Evolutionary conservation across 2,113 vertebrate species (phyloP), one percentile per base, ranked within the genome.

Genomic region (Sigmodon hispidus): DNA sequence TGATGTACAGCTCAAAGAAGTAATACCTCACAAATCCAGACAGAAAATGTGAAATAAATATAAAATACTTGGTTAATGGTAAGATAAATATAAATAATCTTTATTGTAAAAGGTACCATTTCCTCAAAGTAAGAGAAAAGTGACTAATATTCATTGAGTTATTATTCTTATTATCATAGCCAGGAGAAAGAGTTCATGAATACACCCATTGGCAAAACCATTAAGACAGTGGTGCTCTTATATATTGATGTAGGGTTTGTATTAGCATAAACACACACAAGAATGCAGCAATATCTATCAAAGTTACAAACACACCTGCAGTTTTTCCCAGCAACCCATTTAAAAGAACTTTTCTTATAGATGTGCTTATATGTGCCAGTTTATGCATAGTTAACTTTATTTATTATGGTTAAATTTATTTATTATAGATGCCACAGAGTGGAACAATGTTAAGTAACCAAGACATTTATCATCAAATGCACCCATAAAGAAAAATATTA

Each of bases 381-480:
- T 57, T 92, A 87, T 83, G 40, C 48, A 40, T 52, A 3, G 40
- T 92, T 72, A 87, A 94, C 13, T 79, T 92, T 90, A 69, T 92
- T 77, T 86, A 92, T 31, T 92, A 8, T 22, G 19, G 8, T 92
- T 72, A 87, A 94, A 10, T 79, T 92, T 90, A 69, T 92, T 77
- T 86, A 92, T 31, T 92, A 8, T 22, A 22, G 8, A 76, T 57
- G 2, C 17, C 24, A 76, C 80, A 91, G 19, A 89, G 31, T 69
- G 89, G 91, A 73, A 40, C 85, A 85, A 89, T 52, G 90, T 91
- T 72, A 59, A 75, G 89, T 87, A 67, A 63, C 52, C 61, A 90
- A 81, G 57, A 84, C 89, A 69, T 92, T 95, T 92, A 59, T 94
- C 81, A 77, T 26, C 72, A 61, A 95, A 17, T 45, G 31, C 9